Conservation (phyloP, 2,888 invertebrate species). For the Axea sp. region DNA sequence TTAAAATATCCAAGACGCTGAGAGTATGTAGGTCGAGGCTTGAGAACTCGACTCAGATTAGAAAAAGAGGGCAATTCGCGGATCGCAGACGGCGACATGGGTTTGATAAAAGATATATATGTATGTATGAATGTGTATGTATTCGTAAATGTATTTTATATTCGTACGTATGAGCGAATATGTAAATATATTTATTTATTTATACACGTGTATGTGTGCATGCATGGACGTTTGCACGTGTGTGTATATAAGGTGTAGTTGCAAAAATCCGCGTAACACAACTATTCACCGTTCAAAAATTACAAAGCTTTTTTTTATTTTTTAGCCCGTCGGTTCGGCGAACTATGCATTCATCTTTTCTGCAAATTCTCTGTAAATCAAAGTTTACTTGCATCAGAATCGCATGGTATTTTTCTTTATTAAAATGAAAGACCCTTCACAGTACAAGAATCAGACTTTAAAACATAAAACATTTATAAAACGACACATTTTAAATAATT, state of each 20-base stretch:
- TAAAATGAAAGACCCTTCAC: slow-evolving; percentile 16
- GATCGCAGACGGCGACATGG: slow-evolving; percentile 43
- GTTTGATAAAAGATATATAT: slow-evolving; percentile 46
- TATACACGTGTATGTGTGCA: too few species aligned
- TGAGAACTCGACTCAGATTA: slow-evolving; percentile 43
- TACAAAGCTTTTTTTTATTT: slow-evolving; percentile 28
- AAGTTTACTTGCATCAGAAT: slow-evolving; percentile 22
- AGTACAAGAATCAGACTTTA: slow-evolving; percentile 14
- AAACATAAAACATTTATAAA: too few species aligned
- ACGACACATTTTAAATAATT: too few species aligned
- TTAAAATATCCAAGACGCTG: slow-evolving; percentile 53
- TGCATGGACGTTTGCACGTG: too few species aligned
- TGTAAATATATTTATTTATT: too few species aligned
- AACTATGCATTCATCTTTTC: slow-evolving; percentile 32
- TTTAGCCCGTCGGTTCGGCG: slow-evolving; percentile 18
- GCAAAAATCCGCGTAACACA: slow-evolving; percentile 28
- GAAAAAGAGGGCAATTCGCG: slow-evolving; percentile 52
- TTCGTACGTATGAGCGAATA: too few species aligned
- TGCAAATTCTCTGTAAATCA: slow-evolving; percentile 22
- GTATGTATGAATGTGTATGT: too few species aligned
- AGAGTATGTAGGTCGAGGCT: slow-evolving; percentile 50
- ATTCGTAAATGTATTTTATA: too few species aligned
- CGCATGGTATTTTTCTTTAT: slow-evolving; percentile 11
- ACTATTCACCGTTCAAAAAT: slow-evolving; percentile 32
- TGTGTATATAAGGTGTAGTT: slow-evolving; percentile 13